Percentiles rank a stretch among this genome's conserved stretches.
phyloP scores from a whole-genome alignment of 2,888 invertebrate species.

The Cantharis rustica region DNA sequence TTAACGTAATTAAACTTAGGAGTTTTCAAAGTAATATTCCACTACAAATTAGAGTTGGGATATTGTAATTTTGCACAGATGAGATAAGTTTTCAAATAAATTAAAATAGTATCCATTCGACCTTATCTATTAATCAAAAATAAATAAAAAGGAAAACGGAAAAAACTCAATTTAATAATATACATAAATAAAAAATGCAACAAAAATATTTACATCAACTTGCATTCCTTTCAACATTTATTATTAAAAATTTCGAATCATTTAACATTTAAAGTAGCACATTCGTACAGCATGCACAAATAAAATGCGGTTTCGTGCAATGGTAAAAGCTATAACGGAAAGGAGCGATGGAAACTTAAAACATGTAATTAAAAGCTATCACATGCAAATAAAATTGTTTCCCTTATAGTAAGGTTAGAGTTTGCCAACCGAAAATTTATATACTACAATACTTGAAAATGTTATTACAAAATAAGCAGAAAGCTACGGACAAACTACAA shows the following conservation, averaged over 20 bases:
- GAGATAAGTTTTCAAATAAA: not conserved
- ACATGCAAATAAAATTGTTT: conserved; percentile 51
- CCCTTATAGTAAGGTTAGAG: conserved; percentile 59
- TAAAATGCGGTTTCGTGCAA: not conserved
- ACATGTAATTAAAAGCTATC: conserved; percentile 19
- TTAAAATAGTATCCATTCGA: not conserved
- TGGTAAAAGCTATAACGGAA: not conserved
- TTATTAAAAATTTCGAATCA: not conserved
- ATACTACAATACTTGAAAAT: conserved; percentile 45
- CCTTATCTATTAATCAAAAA: not conserved
- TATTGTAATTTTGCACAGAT: not conserved
- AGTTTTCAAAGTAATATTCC: not conserved
- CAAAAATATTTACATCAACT: not conserved
- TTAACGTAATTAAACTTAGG: not conserved
- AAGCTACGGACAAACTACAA: conserved; percentile 47
- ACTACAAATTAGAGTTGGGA: not conserved
- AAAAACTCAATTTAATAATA: not conserved
- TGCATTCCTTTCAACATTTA: not conserved
- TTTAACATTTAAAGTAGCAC: not conserved
- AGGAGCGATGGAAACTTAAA: not conserved
- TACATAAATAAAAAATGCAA: not conserved
- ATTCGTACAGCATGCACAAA: not conserved
- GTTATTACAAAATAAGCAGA: conserved; percentile 47
- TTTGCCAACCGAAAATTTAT: conserved; percentile 49
- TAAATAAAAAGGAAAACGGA: not conserved